These are phyloP conservation scores for Chaetodon trifascialis DNA, from an alignment of 2,113 vertebrate genomes.

Conservation along the genomic window DNA sequence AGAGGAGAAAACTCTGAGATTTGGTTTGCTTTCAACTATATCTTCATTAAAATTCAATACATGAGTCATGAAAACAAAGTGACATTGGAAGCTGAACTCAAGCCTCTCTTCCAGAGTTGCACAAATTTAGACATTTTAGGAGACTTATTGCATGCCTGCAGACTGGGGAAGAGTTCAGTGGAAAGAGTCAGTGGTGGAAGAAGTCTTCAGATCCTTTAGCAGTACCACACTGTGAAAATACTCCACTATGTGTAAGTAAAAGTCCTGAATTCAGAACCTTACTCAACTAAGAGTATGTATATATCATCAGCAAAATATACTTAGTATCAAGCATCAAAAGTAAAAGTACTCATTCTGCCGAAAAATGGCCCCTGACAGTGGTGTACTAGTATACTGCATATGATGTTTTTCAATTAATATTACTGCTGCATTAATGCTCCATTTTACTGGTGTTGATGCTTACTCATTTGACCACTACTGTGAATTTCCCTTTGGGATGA, in stretches of 20 bases:
- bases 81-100: background rate
- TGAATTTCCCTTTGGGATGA: too few species aligned
- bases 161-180: background rate
- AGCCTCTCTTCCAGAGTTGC: background rate
- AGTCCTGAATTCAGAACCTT: background rate
- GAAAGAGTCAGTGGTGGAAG: background rate
- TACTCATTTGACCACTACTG: too few species aligned
- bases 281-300: background rate
- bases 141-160: background rate
- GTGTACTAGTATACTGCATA: too few species aligned
- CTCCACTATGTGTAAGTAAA: background rate
- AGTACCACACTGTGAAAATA: background rate
- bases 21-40: background rate
- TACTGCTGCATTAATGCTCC: too few species aligned
- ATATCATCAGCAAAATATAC: too few species aligned
- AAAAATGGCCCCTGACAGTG: too few species aligned
- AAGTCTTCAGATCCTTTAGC: background rate
- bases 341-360: too few species aligned
- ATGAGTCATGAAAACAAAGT: constrained; percentile 6
- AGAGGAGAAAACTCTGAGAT: background rate
- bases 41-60: constrained; percentile 12
- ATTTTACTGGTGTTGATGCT: background rate
- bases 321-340: too few species aligned
- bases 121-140: background rate
- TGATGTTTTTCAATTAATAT: too few species aligned